These are phyloP conservation scores for Leptinotarsa peninsularis DNA, from an alignment of 2,888 invertebrate genomes.

Conservation along the genomic window DNA sequence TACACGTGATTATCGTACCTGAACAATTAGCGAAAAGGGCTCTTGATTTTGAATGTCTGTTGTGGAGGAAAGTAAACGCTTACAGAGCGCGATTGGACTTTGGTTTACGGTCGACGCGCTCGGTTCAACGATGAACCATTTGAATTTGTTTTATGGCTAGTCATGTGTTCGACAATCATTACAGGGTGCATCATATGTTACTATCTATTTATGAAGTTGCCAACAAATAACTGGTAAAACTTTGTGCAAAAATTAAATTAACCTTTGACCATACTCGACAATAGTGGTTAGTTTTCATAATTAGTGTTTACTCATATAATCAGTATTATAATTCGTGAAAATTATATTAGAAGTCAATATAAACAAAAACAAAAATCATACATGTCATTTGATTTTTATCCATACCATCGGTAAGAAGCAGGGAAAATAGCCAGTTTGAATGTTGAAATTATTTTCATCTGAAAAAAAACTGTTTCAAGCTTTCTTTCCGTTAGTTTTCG, in stretches of 20 bases:
- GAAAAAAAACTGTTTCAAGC: too few relatives aligned
- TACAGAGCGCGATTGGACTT: neutral
- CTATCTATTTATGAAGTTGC: neutral
- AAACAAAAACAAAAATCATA: too few relatives aligned
- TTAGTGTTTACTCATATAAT: too few relatives aligned
- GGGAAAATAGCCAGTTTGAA: too few relatives aligned
- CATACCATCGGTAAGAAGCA: too few relatives aligned
- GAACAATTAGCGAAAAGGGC: slow-evolving; percentile 47
- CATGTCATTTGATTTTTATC: too few relatives aligned
- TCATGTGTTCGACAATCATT: neutral
- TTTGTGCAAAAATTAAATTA: neutral
- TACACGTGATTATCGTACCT: slow-evolving; percentile 57
- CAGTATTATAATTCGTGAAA: too few relatives aligned
- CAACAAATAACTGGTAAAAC: neutral
- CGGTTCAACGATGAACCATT: neutral
- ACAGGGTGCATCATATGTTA: neutral
- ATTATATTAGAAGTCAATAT: too few relatives aligned
- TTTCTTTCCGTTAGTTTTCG: too few relatives aligned
- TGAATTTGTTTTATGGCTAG: slow-evolving; percentile 8
- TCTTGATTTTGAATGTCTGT: slow-evolving; percentile 19
- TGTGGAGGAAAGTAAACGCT: neutral
- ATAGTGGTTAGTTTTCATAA: too few relatives aligned
- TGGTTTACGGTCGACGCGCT: neutral
- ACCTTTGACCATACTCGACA: too few relatives aligned
- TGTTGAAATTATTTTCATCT: too few relatives aligned